Evolutionary conservation across 2,888 invertebrate species (phyloP).

Genomic region (Platynereis dumerilii): DNA sequence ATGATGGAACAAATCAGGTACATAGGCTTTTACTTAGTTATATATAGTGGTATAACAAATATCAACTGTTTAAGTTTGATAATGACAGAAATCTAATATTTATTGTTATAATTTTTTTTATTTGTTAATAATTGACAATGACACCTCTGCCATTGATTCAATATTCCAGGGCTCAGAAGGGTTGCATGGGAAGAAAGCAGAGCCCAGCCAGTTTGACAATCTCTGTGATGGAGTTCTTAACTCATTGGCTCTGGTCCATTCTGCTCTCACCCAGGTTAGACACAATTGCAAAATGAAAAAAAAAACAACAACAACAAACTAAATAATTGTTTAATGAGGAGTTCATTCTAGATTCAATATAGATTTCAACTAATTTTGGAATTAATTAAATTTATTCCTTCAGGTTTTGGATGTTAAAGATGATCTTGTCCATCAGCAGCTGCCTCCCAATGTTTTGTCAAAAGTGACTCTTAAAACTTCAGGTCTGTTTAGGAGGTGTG

Average conservation of each 20-base stretch:
- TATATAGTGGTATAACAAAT: not conserved
- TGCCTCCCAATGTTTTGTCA: constrained; percentile 58
- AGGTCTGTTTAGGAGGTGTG: constrained; percentile 58
- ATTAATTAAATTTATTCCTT: constrained; percentile 13
- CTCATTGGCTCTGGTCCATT: constrained; percentile 56
- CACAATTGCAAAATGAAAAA: too few species aligned
- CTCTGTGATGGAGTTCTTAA: constrained; percentile 60
- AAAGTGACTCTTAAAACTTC: constrained; percentile 54
- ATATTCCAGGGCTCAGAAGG: constrained; percentile 10
- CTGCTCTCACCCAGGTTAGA: constrained; percentile 54
- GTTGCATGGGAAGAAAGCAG: constrained; percentile 42
- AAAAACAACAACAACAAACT: too few species aligned
- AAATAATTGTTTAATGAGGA: too few species aligned
- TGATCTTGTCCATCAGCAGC: constrained; percentile 56
- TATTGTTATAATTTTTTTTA: not conserved
- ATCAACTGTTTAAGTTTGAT: not conserved
- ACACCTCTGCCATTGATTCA: not conserved
- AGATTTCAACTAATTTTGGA: constrained; percentile 9
- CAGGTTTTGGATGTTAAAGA: constrained; percentile 60
- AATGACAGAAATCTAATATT: not conserved
- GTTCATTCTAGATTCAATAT: not conserved
- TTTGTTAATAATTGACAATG: not conserved
- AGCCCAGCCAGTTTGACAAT: constrained; percentile 60
- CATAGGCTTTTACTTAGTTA: not conserved
- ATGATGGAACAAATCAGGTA: constrained; percentile 5